These are phyloP conservation scores for roundworm (Caenorhabditis elegans) DNA, from an alignment of 1,140 invertebrate genomes.

Conservation along the genomic window DNA sequence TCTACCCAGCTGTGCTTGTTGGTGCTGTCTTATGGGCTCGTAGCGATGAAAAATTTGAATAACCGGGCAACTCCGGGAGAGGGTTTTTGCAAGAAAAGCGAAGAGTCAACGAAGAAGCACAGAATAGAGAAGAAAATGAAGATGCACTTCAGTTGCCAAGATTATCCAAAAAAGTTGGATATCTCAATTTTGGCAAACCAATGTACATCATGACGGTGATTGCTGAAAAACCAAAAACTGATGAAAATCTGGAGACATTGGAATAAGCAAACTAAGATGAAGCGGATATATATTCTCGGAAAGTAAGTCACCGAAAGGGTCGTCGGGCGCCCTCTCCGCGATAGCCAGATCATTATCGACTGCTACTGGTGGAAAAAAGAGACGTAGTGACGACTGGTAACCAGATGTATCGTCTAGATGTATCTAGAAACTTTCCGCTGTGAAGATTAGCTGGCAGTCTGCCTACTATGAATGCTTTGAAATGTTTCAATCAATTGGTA, in stretches of 20 bases:
- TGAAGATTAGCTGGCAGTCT: neutral
- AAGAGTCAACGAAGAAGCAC: neutral
- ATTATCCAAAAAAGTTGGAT: too few relatives aligned
- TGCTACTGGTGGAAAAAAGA: neutral
- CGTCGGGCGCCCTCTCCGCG: neutral
- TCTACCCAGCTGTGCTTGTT: neutral
- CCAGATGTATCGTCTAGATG: neutral
- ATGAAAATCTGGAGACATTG: too few relatives aligned
- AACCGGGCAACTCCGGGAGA: too few relatives aligned
- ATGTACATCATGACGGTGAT: too few relatives aligned
- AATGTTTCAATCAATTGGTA: conserved; percentile 13
- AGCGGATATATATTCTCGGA: conserved; percentile 14
- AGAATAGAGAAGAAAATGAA: neutral
- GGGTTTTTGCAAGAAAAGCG: too few relatives aligned
- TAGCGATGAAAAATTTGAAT: conserved; percentile 30
- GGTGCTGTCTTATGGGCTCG: neutral
- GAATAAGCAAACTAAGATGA: conserved; percentile 13
- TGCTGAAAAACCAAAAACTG: too few relatives aligned
- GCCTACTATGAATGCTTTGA: neutral
- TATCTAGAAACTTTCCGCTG: neutral
- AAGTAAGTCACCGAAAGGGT: neutral
- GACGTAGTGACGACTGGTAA: neutral
- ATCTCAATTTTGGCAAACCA: too few relatives aligned
- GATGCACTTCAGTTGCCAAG: too few relatives aligned
- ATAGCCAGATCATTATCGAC: conserved; percentile 29